A percentile compares a stretch with the other conserved stretches of the same genome.
These are phyloP conservation scores for Apaloderma vittatum DNA, from an alignment of 2,113 vertebrate species.

Conservation along the genomic window DNA sequence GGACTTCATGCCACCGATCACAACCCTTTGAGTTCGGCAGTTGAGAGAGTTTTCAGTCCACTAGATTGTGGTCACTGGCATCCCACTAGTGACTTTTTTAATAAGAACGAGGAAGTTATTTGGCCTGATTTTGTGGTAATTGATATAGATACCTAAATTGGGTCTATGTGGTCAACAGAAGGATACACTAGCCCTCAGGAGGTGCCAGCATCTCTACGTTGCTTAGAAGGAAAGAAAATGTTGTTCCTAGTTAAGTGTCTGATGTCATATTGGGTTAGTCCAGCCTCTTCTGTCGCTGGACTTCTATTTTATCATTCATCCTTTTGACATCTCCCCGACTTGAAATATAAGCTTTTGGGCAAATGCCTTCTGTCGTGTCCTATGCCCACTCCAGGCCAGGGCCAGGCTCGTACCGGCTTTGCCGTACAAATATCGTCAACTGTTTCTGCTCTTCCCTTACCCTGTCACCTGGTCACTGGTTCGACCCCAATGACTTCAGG, in stretches of 20 bases:
- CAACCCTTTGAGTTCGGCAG: not conserved
- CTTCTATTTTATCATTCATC: not conserved
- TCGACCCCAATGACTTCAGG: not conserved
- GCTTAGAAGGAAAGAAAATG: not conserved
- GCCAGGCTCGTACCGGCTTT: not conserved
- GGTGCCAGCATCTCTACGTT: not conserved
- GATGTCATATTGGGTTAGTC: not conserved
- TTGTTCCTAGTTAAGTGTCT: not conserved
- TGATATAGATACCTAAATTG: not conserved
- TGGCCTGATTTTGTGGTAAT: not conserved
- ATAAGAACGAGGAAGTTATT: not conserved
- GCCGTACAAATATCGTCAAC: not conserved
- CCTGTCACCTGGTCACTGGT: not conserved
- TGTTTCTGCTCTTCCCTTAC: not conserved
- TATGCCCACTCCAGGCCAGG: accelerated
- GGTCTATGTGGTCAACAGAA: not conserved
- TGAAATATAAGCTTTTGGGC: not conserved
- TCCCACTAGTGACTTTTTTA: not conserved
- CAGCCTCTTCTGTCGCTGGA: not conserved
- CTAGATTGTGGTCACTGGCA: not conserved
- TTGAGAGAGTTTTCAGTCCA: not conserved
- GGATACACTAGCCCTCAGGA: not conserved
- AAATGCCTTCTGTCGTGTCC: not conserved
- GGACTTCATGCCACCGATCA: not conserved
- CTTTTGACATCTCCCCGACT: not conserved